Evolutionary conservation across 1,140 invertebrate species (phyloP).

Genomic region (Drosophila orosa): DNA sequence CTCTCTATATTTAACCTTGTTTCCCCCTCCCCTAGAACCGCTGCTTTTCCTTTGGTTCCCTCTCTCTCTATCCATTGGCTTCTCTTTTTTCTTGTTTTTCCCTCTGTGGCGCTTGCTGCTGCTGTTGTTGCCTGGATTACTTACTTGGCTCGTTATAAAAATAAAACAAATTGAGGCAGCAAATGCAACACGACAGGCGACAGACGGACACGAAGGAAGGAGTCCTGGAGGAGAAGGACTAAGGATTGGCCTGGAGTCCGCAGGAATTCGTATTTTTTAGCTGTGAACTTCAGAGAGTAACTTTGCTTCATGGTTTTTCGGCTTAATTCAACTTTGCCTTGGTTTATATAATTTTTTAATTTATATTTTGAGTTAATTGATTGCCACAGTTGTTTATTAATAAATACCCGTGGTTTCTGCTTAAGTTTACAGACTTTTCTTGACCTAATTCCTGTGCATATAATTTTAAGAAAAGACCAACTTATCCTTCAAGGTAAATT

Average conservation of each 20-base stretch:
- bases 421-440: not conserved
- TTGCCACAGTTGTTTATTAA: not conserved
- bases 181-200: conserved; percentile 24
- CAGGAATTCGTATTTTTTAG: not conserved
- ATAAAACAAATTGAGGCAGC: conserved; percentile 40
- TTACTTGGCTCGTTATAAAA: conserved; percentile 39
- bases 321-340: not conserved
- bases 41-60: not conserved
- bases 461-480: too few relatives aligned
- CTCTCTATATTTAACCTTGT: conserved; percentile 10
- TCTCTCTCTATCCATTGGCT: not conserved
- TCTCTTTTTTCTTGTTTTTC: not conserved
- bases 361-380: not conserved
- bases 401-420: not conserved
- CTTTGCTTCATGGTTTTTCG: not conserved
- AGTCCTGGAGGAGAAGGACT: not conserved
- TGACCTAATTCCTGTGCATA: not conserved
- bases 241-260: not conserved
- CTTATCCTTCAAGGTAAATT: too few relatives aligned
- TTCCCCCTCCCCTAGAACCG: not conserved
- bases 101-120: not conserved
- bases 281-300: not conserved
- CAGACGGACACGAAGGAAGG: not conserved
- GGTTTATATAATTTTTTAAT: not conserved
- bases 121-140: conserved; percentile 15